phyloP scores from a whole-genome alignment of 2,113 vertebrate genomes.

The Cephalopholis sonnerati region DNA sequence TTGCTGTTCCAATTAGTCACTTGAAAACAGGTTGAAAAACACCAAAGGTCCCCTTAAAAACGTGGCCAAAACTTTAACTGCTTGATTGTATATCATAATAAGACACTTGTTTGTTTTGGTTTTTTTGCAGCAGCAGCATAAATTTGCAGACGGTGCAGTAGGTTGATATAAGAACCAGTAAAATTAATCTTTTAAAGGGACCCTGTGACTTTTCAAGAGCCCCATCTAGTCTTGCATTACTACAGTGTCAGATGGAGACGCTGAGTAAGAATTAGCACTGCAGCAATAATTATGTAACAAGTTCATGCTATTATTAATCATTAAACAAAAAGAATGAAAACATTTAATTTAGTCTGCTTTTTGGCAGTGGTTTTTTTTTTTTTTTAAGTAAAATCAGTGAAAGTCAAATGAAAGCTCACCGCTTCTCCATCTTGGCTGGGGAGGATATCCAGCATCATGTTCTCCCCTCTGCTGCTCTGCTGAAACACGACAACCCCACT shows the following conservation, averaged over 20 bases:
- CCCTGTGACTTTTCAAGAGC: constrained; percentile 66
- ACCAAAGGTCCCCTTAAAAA: too few relatives aligned
- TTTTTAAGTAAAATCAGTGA: neutral
- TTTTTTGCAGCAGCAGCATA: neutral
- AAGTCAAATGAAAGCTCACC: constrained; percentile 78
- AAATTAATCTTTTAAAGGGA: neutral
- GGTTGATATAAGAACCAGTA: neutral
- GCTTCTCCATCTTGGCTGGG: constrained; percentile 79
- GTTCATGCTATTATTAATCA: neutral
- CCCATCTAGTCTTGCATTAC: constrained; percentile 89
- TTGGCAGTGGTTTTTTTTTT: too few relatives aligned
- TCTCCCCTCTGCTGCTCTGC: constrained; percentile 97
- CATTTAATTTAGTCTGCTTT: neutral
- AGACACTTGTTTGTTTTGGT: too few relatives aligned
- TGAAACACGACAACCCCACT: constrained; percentile 95
- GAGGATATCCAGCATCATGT: constrained; percentile 94
- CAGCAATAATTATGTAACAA: neutral
- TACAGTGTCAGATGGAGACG: constrained; percentile 94
- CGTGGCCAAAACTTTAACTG: too few relatives aligned
- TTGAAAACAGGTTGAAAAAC: too few relatives aligned
- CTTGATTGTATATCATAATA: too few relatives aligned
- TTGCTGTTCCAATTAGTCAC: too few relatives aligned
- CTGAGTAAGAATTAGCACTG: constrained; percentile 85
- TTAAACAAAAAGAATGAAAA: neutral
- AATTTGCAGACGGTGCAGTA: neutral